Evolutionary conservation across 1,140 invertebrate genomes (phyloP), one percentile per base, ranked within the genome.

Genomic region (Palaemon carinicauda): DNA sequence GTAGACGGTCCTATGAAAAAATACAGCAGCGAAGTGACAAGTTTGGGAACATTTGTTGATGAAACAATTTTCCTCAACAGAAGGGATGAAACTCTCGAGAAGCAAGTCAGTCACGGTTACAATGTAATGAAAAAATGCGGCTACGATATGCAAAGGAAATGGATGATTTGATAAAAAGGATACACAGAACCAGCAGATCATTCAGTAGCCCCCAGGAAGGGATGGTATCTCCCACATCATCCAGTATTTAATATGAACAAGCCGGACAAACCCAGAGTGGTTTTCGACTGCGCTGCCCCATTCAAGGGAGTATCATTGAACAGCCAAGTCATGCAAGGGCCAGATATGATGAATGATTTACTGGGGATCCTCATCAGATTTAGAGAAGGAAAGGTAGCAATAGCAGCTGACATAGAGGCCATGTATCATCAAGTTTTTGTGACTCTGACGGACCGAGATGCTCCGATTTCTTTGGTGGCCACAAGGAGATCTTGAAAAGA

Each of bases 381-480:
- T n/a, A n/a, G n/a, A n/a, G n/a, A n/a, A n/a, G n/a, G n/a, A n/a
- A n/a, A n/a, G n/a, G n/a, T n/a, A n/a, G n/a, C n/a, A n/a, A n/a
- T n/a, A n/a, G n/a, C n/a, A n/a, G n/a, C n/a, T n/a, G n/a, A n/a
- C n/a, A n/a, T n/a, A n/a, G n/a, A n/a, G n/a, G n/a, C n/a, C n/a
- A n/a, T n/a, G n/a, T n/a, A n/a, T n/a, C n/a, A n/a, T n/a, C n/a
- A n/a, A n/a, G n/a, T n/a, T n/a, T n/a, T n/a, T 15, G 27, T 74
- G 21, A 19, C 10, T 29, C 73, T 31, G 7, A 9, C 10, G 9
- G 24, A 74, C 19, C 9, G 27, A 10, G 27, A 74, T 31, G 27
- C 73, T 74, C 7, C 21, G 31, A 29, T 74, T 74, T 29, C 24
- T 33, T 19, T 78, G 75, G 75, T 78, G 75, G 75, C 75, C 75